Evolutionary conservation across 2,888 invertebrate genomes (phyloP), one percentile per base, ranked within the genome.

Genomic region (Ceramica pisi): DNA sequence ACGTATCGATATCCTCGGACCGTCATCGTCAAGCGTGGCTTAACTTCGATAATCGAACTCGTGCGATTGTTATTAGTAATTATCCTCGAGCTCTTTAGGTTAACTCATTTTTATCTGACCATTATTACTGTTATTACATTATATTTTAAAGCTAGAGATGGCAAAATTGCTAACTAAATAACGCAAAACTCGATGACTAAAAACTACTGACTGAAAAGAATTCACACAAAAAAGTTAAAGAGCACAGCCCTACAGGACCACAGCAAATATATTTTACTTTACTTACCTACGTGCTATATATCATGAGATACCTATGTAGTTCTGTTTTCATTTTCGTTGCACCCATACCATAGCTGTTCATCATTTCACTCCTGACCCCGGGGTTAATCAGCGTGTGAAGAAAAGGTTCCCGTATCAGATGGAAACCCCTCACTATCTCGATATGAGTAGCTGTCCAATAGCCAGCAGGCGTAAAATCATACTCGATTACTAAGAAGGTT

Each of bases 331-430:
- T 44, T 71, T 26, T 9, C 35, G 2, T 38, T 26, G 16, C 61
- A 26, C 12, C 21, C 41, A 41, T 31, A 51, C 19, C 14, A 21
- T 21, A 19, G 16, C 26, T 1, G 38, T 21, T 38, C n/a, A 21
- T 62, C 19, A 21, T 26, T 46, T 16, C 6, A 16, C 2, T 16
- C 63, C 12, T n/a, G 31, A 53, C 31, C 71, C 19, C 10, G 14
- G 10, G 38, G 63, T 31, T 41, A 74, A 14, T 31, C 38, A 48
- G 26, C 64, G 48, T 48, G 69, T 41, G 63, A 31, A 23, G 48
- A 26, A 23, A 68, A 48, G 5, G 74, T 38, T 48, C 19, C 38
- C n/a, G 2, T 38, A 21, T 62, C 46, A 9, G 46, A 38, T 19
- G 16, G 7, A 10, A 16, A 14, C 35, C 16, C 35, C 31, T 14